Percentiles rank a stretch among this genome's conserved stretches.
phyloP scores from a whole-genome alignment of 2,113 vertebrate species.

The Cololabis saira region DNA sequence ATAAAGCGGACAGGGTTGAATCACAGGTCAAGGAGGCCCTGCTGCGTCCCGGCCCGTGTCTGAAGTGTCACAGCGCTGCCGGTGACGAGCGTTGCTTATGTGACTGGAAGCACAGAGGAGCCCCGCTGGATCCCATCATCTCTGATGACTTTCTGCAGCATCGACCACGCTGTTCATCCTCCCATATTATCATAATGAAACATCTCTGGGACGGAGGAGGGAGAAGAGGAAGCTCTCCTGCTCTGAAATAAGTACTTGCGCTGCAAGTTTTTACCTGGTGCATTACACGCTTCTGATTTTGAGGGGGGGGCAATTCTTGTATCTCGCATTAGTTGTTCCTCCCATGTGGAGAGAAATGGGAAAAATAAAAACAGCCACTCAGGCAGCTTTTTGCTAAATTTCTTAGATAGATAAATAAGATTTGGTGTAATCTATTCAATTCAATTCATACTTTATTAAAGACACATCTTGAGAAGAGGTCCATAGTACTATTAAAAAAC shows the following conservation, averaged over 20 bases:
- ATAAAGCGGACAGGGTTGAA: constrained; percentile 29
- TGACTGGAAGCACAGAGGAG: constrained; percentile 33
- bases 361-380: no score
- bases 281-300: no score
- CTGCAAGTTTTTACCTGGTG: no score
- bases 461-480: no score
- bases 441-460: no score
- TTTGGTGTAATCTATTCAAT: no score
- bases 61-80: constrained; percentile 37
- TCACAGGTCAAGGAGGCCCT: constrained; percentile 47
- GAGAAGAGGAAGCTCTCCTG: background rate
- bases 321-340: no score
- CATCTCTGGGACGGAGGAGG: background rate
- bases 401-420: no score
- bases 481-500: no score
- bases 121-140: constrained; percentile 28
- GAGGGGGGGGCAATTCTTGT: no score
- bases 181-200: constrained; percentile 10
- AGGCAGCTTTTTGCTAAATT: no score
- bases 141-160: constrained; percentile 16
- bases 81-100: constrained; percentile 41
- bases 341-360: no score
- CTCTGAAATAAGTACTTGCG: background rate
- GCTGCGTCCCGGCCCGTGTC: constrained; percentile 45
- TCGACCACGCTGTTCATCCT: background rate